Evolutionary conservation across 2,888 invertebrate species (phyloP).

Genomic region (Elgonia sp.): DNA sequence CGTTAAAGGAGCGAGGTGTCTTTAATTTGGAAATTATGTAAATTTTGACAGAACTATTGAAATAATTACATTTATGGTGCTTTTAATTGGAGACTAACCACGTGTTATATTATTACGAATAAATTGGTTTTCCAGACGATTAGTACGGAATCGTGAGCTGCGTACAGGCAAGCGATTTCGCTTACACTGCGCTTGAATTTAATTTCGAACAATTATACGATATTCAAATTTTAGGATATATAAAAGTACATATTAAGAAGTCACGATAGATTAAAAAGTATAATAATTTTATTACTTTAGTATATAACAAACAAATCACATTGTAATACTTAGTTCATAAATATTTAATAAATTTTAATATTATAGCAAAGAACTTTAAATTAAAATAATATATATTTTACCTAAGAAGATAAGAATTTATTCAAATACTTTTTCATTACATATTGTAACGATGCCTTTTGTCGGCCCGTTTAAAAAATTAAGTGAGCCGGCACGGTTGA

Average conservation of each 20-base stretch:
- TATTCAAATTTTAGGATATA: conserved; percentile 32
- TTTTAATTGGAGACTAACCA: conserved; percentile 56
- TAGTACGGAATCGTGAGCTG: conserved; percentile 59
- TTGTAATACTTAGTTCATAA: no score
- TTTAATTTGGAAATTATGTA: conserved; percentile 44
- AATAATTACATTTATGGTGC: conserved; percentile 53
- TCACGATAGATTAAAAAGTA: no score
- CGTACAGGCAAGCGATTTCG: conserved; percentile 48
- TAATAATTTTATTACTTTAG: no score
- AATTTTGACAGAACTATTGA: conserved; percentile 32
- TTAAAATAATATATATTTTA: no score
- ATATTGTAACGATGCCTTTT: no score
- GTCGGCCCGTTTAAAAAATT: no score
- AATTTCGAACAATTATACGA: conserved; percentile 49
- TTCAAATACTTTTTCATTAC: no score
- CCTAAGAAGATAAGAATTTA: no score
- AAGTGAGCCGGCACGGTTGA: no score
- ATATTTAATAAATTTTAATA: no score
- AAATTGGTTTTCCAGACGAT: conserved; percentile 64
- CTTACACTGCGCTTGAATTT: conserved; percentile 45
- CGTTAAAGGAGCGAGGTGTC: conserved; percentile 9
- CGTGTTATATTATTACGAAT: conserved; percentile 62
- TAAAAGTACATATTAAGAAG: conserved; percentile 31
- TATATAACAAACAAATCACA: no score
- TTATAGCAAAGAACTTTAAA: no score